Evolutionary conservation across 2,888 invertebrate genomes (phyloP).

Genomic region (Crossocerus cetratus): DNA sequence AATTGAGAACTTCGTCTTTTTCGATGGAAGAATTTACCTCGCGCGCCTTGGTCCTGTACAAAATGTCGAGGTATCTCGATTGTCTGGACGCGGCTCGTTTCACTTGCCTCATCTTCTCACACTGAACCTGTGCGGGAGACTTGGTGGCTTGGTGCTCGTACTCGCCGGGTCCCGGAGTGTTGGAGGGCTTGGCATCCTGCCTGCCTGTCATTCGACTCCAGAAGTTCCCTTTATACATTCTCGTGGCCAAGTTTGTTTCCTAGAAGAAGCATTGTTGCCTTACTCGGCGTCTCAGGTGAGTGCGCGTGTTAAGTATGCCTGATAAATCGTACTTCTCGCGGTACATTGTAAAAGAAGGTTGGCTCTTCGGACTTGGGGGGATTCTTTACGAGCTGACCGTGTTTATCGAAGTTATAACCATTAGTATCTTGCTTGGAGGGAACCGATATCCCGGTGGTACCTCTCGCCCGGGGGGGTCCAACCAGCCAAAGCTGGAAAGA

Average conservation of each 20-base stretch:
- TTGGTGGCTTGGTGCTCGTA: constrained; percentile 52
- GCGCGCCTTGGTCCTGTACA: constrained; percentile 50
- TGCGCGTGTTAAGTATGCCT: constrained; percentile 13
- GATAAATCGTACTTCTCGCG: constrained; percentile 33
- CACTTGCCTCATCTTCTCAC: constrained; percentile 53
- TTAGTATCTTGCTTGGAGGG: constrained; percentile 40
- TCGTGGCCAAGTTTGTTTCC: constrained; percentile 56
- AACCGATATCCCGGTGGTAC: constrained; percentile 18
- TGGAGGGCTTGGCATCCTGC: constrained; percentile 21
- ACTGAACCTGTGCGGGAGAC: constrained; percentile 28
- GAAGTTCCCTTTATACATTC: constrained; percentile 62
- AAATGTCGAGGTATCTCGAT: constrained; percentile 53
- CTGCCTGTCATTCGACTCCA: constrained; percentile 66
- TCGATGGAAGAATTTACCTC: constrained; percentile 57
- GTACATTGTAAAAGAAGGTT: constrained; percentile 40
- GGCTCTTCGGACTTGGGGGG: constrained; percentile 10
- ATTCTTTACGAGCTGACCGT: constrained; percentile 36
- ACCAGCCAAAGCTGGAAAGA: constrained; percentile 40
- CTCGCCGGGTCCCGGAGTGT: constrained; percentile 55
- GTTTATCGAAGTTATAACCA: constrained; percentile 34
- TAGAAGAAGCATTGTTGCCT: constrained; percentile 20
- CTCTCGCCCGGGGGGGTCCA: constrained; percentile 32
- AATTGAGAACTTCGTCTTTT: too few relatives aligned
- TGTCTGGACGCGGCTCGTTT: constrained; percentile 50
- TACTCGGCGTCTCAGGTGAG: constrained; percentile 8